Percentiles rank a stretch among this genome's conserved stretches.
These are phyloP conservation scores for Drosophila kokeensis DNA, from an alignment of 2,888 invertebrate genomes.

Conservation along the genomic window DNA sequence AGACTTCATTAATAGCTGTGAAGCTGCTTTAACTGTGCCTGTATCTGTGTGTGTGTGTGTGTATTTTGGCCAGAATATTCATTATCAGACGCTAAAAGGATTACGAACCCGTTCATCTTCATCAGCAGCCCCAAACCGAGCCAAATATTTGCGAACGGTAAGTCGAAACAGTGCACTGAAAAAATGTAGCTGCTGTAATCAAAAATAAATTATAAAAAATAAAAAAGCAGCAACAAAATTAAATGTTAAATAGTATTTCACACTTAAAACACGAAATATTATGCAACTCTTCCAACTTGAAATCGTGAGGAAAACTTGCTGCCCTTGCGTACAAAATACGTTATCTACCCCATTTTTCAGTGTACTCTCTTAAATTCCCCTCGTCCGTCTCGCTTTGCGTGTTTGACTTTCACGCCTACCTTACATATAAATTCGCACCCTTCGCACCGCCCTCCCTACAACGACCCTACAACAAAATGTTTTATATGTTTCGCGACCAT, in stretches of 20 bases:
- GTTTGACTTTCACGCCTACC: slow-evolving; percentile 63
- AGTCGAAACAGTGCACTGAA: slow-evolving; percentile 43
- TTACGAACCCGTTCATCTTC: slow-evolving; percentile 76
- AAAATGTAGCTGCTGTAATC: neutral
- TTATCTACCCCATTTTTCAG: neutral
- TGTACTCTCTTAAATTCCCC: slow-evolving; percentile 17
- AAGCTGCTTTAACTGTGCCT: slow-evolving; percentile 17
- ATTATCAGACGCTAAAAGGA: slow-evolving; percentile 77
- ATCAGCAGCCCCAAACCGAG: slow-evolving; percentile 53
- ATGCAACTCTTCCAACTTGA: neutral
- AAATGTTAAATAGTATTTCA: neutral
- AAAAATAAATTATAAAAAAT: neutral
- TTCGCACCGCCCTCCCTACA: neutral
- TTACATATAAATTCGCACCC: neutral
- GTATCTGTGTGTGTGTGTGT: slow-evolving; percentile 4
- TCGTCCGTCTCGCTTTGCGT: slow-evolving; percentile 27
- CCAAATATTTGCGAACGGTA: slow-evolving; percentile 71
- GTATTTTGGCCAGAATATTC: slow-evolving; percentile 61
- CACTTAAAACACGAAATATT: neutral
- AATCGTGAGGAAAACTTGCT: neutral
- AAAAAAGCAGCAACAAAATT: neutral
- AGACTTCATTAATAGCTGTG: slow-evolving; percentile 59
- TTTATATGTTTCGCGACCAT: slow-evolving; percentile 51
- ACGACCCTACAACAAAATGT: slow-evolving; percentile 34
- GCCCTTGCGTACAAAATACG: neutral